These are phyloP conservation scores for Popillia japonica DNA, from an alignment of 1,140 invertebrate genomes.

Conservation along the genomic window DNA sequence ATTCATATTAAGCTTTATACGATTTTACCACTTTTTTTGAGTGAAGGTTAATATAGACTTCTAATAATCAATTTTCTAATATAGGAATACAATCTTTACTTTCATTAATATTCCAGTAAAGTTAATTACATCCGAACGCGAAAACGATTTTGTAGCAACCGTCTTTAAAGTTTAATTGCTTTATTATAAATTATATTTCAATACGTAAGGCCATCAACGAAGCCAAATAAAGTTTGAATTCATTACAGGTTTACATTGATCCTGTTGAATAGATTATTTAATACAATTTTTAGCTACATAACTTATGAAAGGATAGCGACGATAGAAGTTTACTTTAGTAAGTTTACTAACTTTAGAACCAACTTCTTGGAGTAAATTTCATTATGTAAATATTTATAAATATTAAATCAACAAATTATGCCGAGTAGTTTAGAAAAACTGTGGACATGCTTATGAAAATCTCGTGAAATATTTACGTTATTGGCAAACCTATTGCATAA, in stretches of 20 bases:
- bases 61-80: background rate
- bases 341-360: no score
- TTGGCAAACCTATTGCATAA: no score
- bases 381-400: no score
- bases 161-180: background rate
- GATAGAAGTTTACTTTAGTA: no score
- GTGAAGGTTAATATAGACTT: background rate
- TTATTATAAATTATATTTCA: background rate
- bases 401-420: no score
- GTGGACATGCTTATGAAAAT: no score
- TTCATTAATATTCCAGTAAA: background rate
- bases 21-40: background rate
- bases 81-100: background rate
- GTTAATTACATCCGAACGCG: background rate
- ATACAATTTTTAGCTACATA: background rate
- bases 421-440: no score
- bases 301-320: background rate
- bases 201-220: background rate
- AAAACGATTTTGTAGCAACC: conserved; percentile 2
- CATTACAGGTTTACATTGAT: background rate
- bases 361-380: no score
- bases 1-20: conserved; percentile 5
- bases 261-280: background rate
- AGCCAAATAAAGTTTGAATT: background rate
- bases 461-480: no score